Base-by-base conservation (phyloP, 2,888 invertebrate species). In the Drosophila tanythrix region DNA sequence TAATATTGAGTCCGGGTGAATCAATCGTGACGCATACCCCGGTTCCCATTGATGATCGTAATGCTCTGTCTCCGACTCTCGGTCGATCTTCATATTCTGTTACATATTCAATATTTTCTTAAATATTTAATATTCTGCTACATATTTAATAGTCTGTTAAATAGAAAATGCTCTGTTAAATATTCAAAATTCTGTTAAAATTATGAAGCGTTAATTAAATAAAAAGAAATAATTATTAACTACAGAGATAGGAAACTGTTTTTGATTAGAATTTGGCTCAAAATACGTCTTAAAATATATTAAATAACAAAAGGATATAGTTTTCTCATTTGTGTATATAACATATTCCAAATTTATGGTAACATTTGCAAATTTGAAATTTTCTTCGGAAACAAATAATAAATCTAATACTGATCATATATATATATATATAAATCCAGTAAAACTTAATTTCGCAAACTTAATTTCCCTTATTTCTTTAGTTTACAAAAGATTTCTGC, bases 11-110 rank as follows among this genome's bases (percentile, higher is more conserved):
- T 2, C 95, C 99, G 76, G 97, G 98, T 4, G 98, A 99, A 94
- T 94, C 96, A 29, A 93, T 97, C 33, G 99, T 99, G 99, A 99
- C 99, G 0, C 99, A 99, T 91, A 97, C 98, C 1, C 97, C 97
- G 0, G 96, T 99, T 38, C 97, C 98, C 0, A 95, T 94, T 61
- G 95, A 96, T 50, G 96, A 96, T 77, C 94, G 98, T 74, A 97
- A 98, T 91, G 95, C 96, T 36, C 94, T 99, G 31, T 95, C 33
- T 99, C 62, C 94, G 99, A 75, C 93, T 99, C 36, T 98, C 98
- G 0, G 96, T 99, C 60, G 99, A 99, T 4, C 93, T 99, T 38
- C 99, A 99, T 18, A 7, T 18, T 38, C 18, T 38, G 38, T 0
- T 18, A 18, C 7, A 18, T 38, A 10, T n/a, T 10, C 2, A n/a